Conservation (phyloP, 2,113 vertebrate genomes). For the Apteryx mantelli region DNA sequence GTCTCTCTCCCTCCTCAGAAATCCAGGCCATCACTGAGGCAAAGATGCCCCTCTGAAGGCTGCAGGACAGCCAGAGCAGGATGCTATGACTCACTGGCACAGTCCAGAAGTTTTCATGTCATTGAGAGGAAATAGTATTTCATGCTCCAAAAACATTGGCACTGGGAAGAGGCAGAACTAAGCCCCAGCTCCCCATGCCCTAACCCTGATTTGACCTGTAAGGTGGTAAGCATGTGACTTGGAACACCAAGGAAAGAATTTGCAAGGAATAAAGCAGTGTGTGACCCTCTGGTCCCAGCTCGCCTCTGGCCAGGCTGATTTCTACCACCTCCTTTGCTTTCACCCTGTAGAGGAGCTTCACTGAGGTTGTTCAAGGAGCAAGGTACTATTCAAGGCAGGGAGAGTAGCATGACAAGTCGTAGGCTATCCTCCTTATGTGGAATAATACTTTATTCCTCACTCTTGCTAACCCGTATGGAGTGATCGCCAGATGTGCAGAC, state of each 20-base stretch:
- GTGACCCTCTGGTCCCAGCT: not conserved
- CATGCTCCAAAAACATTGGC: not conserved
- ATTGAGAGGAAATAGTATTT: not conserved
- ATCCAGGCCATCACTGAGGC: not conserved
- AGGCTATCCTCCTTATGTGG: not conserved
- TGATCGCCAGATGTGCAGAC: not conserved
- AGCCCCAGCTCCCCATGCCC: not conserved
- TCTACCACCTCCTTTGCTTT: not conserved
- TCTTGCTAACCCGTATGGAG: not conserved
- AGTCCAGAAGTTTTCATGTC: not conserved
- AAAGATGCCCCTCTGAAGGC: not conserved
- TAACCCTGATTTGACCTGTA: not conserved
- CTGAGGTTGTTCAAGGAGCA: not conserved
- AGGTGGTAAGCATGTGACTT: not conserved
- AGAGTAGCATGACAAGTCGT: not conserved
- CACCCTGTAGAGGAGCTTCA: not conserved
- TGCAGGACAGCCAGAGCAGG: too few species aligned
- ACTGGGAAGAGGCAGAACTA: not conserved
- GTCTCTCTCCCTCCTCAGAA: not conserved
- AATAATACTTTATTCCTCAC: not conserved
- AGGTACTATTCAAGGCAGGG: not conserved
- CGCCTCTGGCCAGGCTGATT: not conserved
- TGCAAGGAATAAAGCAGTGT: fast-evolving
- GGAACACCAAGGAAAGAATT: not conserved
- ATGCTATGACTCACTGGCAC: too few species aligned